Conservation (phyloP, 2,888 invertebrate species). For the Argyresthia goedartella region DNA sequence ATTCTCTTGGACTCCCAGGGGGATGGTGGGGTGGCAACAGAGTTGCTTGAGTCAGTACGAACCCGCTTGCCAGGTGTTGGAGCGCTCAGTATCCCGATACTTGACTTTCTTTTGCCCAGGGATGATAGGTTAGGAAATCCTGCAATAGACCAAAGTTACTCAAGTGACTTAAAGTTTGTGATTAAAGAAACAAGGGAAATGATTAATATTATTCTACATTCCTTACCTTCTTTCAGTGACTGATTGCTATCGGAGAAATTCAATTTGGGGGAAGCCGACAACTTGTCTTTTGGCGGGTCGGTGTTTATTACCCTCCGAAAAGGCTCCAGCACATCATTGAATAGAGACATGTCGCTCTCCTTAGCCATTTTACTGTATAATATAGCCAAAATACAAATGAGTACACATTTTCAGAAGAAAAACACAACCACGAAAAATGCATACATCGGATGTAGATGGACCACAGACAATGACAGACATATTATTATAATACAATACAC, state of each 20-base stretch:
- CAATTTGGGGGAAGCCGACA: conserved; percentile 50
- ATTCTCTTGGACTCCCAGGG: conserved; percentile 77
- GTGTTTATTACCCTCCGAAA: conserved; percentile 60
- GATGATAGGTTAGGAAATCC: conserved; percentile 41
- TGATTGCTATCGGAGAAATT: conserved; percentile 61
- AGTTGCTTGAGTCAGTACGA: conserved; percentile 38
- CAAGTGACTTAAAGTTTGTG: neutral
- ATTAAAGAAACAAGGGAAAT: no score
- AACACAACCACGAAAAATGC: no score
- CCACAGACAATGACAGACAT: no score
- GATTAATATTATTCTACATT: neutral
- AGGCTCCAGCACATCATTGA: conserved; percentile 56
- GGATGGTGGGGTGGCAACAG: conserved; percentile 43
- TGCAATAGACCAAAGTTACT: conserved; percentile 13
- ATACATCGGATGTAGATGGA: no score
- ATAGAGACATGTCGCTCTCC: conserved; percentile 57
- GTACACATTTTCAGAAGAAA: no score
- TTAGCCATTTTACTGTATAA: conserved; percentile 36
- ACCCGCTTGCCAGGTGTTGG: conserved; percentile 47
- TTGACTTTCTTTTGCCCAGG: conserved; percentile 52
- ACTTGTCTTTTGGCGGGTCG: conserved; percentile 57
- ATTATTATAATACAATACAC: no score
- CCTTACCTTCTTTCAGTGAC: conserved; percentile 51
- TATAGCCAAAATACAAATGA: no score
- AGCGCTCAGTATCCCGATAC: conserved; percentile 27